Conservation (phyloP, 1,140 invertebrate species). For the Atta cephalotes region DNA sequence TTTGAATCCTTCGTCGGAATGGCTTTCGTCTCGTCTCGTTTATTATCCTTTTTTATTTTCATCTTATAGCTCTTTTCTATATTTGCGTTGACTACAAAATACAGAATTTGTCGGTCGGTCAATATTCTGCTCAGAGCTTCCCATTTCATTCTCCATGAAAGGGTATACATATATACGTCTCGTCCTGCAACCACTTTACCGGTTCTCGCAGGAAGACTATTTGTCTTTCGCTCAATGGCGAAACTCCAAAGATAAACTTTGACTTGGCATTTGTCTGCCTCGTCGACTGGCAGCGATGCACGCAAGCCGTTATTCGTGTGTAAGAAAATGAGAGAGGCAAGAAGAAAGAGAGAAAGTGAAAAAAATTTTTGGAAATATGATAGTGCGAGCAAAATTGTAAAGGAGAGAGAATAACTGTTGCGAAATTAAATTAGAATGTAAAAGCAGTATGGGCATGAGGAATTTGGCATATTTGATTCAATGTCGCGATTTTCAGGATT, state of each 20-base stretch:
- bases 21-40: slow-evolving; percentile 58
- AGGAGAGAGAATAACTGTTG: slow-evolving; percentile 28
- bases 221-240: slow-evolving; percentile 20
- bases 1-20: slow-evolving; percentile 28
- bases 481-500: slow-evolving; percentile 10
- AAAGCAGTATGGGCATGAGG: slow-evolving; percentile 34
- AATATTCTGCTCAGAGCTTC: slow-evolving; percentile 13
- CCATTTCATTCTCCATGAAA: slow-evolving; percentile 16
- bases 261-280: slow-evolving; percentile 71
- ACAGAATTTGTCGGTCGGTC: neutral
- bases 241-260: slow-evolving; percentile 55
- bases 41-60: slow-evolving; percentile 12
- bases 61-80: slow-evolving; percentile 6
- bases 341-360: slow-evolving; percentile 54
- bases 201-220: slow-evolving; percentile 15
- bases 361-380: slow-evolving; percentile 35
- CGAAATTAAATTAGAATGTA: slow-evolving; percentile 18
- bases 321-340: slow-evolving; percentile 60
- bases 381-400: slow-evolving; percentile 19
- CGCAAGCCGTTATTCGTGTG: slow-evolving; percentile 67
- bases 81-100: neutral
- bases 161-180: slow-evolving; percentile 18
- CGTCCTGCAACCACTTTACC: slow-evolving; percentile 22
- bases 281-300: slow-evolving; percentile 83
- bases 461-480: slow-evolving; percentile 4